These are phyloP conservation scores for Trichomalopsis sarcophagae DNA, from an alignment of 1,140 invertebrate species.

Conservation along the genomic window DNA sequence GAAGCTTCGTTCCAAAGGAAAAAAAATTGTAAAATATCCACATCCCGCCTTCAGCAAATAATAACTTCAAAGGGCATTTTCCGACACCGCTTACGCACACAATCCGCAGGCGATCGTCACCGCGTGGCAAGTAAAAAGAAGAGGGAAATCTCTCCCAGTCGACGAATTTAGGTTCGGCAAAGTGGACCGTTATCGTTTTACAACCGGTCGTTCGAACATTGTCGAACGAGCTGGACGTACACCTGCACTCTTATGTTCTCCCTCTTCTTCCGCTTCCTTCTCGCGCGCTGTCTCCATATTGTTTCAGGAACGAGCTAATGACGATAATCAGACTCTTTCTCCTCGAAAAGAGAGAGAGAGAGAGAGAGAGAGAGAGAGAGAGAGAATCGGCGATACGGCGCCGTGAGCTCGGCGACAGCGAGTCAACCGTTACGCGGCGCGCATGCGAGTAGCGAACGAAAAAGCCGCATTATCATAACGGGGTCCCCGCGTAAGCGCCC, in stretches of 20 bases:
- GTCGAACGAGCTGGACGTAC: background rate
- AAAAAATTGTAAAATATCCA: no score
- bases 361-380: no score
- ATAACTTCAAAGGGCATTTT: background rate
- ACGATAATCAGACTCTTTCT: conserved; percentile 50
- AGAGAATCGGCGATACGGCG: conserved; percentile 57
- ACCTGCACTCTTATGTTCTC: background rate
- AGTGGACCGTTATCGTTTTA: conserved; percentile 58
- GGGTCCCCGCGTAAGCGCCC: conserved; percentile 43
- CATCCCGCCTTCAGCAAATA: no score
- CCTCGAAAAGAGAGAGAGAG: background rate
- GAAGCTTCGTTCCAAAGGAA: no score
- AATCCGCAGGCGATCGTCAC: background rate
- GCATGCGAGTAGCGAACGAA: conserved; percentile 60
- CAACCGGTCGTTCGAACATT: background rate
- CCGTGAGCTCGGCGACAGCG: conserved; percentile 59
- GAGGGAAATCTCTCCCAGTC: background rate
- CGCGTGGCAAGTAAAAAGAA: background rate
- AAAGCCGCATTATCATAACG: conserved; percentile 73
- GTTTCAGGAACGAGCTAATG: conserved; percentile 52
- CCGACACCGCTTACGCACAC: background rate
- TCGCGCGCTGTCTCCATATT: conserved; percentile 23
- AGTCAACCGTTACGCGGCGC: conserved; percentile 69
- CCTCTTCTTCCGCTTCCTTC: background rate
- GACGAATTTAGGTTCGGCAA: conserved; percentile 44